These are phyloP conservation scores for Drosophila varians DNA, from an alignment of 1,140 invertebrate species.

Conservation along the genomic window DNA sequence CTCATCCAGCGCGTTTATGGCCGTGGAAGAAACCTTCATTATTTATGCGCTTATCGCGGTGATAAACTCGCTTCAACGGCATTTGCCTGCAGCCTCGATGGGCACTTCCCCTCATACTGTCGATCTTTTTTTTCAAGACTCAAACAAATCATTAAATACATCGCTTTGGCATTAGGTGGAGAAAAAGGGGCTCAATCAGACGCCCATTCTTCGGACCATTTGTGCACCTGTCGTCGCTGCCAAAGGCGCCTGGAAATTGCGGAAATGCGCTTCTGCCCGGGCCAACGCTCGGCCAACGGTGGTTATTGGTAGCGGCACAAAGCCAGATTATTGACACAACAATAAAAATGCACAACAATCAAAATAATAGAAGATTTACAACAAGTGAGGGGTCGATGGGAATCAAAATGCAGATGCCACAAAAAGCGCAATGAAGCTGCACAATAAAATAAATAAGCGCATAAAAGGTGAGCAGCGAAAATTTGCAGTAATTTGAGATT, in stretches of 20 bases:
- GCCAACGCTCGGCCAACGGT: background rate
- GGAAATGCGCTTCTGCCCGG: conserved; percentile 43
- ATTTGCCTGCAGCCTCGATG: conserved; percentile 29
- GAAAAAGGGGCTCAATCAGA: conserved; percentile 22
- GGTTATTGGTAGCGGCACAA: conserved; percentile 52
- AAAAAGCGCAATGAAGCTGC: conserved; percentile 56
- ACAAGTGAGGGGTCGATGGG: conserved; percentile 17
- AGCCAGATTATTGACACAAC: conserved; percentile 67
- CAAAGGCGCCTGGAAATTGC: conserved; percentile 47
- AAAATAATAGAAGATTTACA: conserved; percentile 72
- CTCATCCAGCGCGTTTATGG: conserved; percentile 49
- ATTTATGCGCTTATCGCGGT: conserved; percentile 48
- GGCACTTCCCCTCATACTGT: conserved; percentile 29
- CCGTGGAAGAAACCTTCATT: conserved; percentile 37
- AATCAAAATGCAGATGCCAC: conserved; percentile 1
- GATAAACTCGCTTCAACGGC: conserved; percentile 47
- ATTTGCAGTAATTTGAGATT: conserved; percentile 80
- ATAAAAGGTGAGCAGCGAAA: conserved; percentile 67
- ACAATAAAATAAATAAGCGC: conserved; percentile 64
- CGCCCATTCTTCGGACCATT: conserved; percentile 30
- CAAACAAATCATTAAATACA: conserved; percentile 66
- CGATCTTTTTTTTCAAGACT: conserved; percentile 10
- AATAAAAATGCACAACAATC: conserved; percentile 64
- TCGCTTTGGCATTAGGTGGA: conserved; percentile 21
- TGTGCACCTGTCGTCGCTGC: conserved; percentile 45